phyloP scores from a whole-genome alignment of 53 echinoderm and acorn worm genomes.

The Holothuria leucospilota region DNA sequence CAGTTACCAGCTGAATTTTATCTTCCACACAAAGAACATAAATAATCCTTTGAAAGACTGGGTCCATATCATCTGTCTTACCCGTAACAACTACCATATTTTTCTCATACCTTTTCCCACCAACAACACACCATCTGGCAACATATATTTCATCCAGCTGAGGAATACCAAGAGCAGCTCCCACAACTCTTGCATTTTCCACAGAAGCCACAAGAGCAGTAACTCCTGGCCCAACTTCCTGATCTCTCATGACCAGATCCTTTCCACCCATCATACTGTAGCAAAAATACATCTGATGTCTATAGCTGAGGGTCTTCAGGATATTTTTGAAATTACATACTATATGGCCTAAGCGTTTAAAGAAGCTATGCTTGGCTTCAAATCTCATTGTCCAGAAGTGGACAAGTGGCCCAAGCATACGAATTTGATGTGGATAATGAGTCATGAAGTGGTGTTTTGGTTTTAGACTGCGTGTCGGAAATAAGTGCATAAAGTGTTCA shows the following conservation, averaged over 20 bases:
- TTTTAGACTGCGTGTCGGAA: conserved; percentile 8
- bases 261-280: conserved; percentile 23
- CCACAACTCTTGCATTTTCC: not conserved
- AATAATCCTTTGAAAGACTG: conserved; percentile 37
- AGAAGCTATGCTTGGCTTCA: conserved; percentile 70
- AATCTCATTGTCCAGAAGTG: conserved; percentile 69
- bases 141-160: conserved; percentile 65
- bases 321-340: conserved; percentile 64
- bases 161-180: conserved; percentile 6
- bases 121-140: conserved; percentile 46
- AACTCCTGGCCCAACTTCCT: conserved; percentile 50
- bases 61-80: conserved; percentile 53
- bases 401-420: conserved; percentile 59
- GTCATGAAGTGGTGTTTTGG: conserved; percentile 72
- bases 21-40: conserved; percentile 30
- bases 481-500: conserved; percentile 39
- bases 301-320: conserved; percentile 47
- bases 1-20: conserved; percentile 10
- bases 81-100: conserved; percentile 53
- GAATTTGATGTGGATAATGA: conserved; percentile 59
- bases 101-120: conserved; percentile 45
- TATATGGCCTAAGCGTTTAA: conserved; percentile 53
- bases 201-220: conserved; percentile 34
- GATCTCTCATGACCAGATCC: not conserved
- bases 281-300: conserved; percentile 54